phyloP scores from a whole-genome alignment of 1,140 invertebrate genomes.

The Trachymyrmex septentrionalis region DNA sequence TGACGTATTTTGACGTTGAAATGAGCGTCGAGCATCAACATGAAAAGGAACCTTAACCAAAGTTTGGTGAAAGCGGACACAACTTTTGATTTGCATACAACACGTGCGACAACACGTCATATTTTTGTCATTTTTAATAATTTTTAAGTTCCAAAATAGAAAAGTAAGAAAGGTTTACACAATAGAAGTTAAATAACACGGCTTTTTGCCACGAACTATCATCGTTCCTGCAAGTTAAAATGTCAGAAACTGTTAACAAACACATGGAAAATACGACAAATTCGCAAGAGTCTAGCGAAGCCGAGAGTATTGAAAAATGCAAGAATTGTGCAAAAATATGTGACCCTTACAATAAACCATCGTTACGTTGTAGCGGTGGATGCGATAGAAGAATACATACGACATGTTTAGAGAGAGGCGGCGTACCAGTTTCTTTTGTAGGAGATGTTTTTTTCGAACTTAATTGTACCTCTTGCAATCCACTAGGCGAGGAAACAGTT shows the following conservation, averaged over 20 bases:
- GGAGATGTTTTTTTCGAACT: slow-evolving; percentile 93
- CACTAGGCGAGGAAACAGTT: slow-evolving; percentile 87
- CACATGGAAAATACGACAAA: neutral
- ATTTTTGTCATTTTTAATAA: too few relatives aligned
- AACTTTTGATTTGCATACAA: too few relatives aligned
- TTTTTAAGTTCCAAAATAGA: too few relatives aligned
- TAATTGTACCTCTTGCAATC: slow-evolving; percentile 89
- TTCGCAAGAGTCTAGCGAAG: neutral
- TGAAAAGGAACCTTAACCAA: too few relatives aligned
- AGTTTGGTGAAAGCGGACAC: too few relatives aligned
- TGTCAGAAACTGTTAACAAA: slow-evolving; percentile 7
- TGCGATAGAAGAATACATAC: slow-evolving; percentile 89
- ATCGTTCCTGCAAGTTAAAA: neutral
- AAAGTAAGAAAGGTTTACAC: too few relatives aligned
- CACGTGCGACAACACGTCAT: too few relatives aligned
- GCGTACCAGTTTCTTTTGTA: slow-evolving; percentile 89
- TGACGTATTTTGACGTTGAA: too few relatives aligned
- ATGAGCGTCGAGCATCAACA: too few relatives aligned
- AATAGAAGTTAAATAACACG: too few relatives aligned
- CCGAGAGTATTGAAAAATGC: slow-evolving; percentile 62
- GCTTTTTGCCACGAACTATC: too few relatives aligned
- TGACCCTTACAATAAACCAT: slow-evolving; percentile 79
- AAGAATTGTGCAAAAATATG: slow-evolving; percentile 77
- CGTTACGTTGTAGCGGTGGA: slow-evolving; percentile 77
- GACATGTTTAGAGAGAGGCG: slow-evolving; percentile 88